Conservation (phyloP, 2,113 vertebrate species). For the Cochlearius cochlearius region DNA sequence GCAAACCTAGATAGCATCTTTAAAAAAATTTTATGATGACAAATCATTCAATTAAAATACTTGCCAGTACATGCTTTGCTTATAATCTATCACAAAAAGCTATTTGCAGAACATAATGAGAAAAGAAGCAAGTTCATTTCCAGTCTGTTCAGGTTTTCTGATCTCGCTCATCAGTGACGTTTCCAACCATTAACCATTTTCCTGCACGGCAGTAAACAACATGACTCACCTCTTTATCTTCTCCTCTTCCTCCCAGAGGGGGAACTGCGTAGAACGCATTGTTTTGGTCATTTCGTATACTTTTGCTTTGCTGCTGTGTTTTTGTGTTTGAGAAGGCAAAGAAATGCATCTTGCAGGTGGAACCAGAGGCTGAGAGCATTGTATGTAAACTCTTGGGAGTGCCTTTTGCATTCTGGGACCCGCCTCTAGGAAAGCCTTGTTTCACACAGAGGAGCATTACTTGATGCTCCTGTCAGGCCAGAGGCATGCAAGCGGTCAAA, state of each 20-base stretch:
- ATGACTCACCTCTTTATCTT: constrained; percentile 55
- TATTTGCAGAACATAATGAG: neutral
- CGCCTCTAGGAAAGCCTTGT: neutral
- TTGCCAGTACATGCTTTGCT: neutral
- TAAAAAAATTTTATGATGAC: neutral
- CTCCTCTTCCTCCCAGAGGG: constrained; percentile 37
- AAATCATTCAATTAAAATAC: neutral
- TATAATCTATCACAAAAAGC: neutral
- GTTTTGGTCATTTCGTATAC: neutral
- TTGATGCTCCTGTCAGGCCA: neutral
- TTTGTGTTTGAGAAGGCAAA: neutral
- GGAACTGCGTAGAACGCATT: fast-evolving
- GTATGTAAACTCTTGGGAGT: neutral
- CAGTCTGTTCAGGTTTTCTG: neutral
- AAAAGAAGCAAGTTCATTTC: neutral
- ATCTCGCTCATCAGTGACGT: neutral
- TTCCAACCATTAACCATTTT: constrained; percentile 19
- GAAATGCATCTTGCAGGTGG: neutral
- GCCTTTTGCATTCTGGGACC: neutral
- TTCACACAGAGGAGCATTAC: neutral
- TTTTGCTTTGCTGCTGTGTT: neutral
- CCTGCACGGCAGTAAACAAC: constrained; percentile 41
- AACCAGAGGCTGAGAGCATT: neutral
- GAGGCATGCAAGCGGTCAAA: neutral
- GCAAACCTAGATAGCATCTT: neutral